Conservation (phyloP, 2,888 invertebrate species). For the Melangyna quadrimaculata region DNA sequence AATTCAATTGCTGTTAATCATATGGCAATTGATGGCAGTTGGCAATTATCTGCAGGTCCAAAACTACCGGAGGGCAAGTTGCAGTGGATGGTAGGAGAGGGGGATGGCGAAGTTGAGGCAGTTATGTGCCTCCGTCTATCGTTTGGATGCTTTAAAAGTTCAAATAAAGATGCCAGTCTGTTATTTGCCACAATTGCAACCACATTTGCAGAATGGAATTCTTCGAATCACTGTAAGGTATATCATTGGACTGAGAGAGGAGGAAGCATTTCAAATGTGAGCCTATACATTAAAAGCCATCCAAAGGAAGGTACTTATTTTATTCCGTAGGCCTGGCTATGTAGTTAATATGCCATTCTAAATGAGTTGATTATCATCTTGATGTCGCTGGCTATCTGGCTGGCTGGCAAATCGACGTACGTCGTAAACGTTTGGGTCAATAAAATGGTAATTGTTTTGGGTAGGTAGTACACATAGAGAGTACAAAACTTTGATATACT, state of each 20-base stretch:
- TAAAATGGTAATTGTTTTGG: conserved; percentile 39
- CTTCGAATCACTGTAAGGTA: conserved; percentile 68
- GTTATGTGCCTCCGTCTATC: conserved; percentile 28
- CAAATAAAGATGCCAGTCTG: conserved; percentile 71
- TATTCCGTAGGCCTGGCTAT: conserved; percentile 39
- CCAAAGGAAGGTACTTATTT: conserved; percentile 35
- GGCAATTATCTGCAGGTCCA: conserved; percentile 68
- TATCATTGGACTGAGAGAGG: conserved; percentile 36
- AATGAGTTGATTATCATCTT: conserved; percentile 32
- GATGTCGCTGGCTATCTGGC: conserved; percentile 22
- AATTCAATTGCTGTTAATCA: conserved; percentile 72
- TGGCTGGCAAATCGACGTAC: conserved; percentile 49
- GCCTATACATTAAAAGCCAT: conserved; percentile 36
- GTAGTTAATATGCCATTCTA: conserved; percentile 56
- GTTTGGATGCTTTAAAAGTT: conserved; percentile 67
- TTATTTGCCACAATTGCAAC: conserved; percentile 71
- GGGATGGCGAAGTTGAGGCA: conserved; percentile 2
- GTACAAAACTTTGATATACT: not conserved
- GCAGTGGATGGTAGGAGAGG: no score
- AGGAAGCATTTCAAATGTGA: conserved; percentile 36
- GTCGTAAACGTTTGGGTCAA: conserved; percentile 43
- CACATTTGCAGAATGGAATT: conserved; percentile 67
- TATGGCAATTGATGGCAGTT: conserved; percentile 72
- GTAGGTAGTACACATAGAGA: not conserved
- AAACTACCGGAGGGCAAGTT: conserved; percentile 48